A percentile compares a stretch with the other conserved stretches of the same genome.
Conservation (phyloP, 2,888 invertebrate genomes). For the Dryadula phaetusa region DNA sequence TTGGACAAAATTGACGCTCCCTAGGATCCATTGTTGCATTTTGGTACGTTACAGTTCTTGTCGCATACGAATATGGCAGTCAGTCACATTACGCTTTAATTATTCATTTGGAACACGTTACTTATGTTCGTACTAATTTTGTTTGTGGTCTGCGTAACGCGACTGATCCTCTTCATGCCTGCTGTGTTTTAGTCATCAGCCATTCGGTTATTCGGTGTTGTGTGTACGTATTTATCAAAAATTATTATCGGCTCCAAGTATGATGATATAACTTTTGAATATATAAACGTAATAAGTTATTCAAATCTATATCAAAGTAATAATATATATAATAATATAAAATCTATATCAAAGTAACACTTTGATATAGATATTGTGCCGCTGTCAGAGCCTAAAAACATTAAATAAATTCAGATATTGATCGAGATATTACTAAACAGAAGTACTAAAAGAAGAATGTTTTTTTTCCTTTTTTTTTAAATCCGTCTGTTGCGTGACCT, state of each 20-base stretch:
- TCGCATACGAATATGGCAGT: too few species aligned
- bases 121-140: conserved; percentile 7
- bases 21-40: conserved; percentile 44
- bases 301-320: too few species aligned
- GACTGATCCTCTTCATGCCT: background rate
- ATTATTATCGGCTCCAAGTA: background rate
- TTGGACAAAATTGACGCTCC: conserved; percentile 56
- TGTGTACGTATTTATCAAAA: conserved; percentile 1
- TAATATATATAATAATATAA: too few species aligned
- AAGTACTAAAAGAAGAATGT: too few species aligned
- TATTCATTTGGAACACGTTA: conserved; percentile 30
- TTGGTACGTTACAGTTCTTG: conserved; percentile 42
- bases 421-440: too few species aligned
- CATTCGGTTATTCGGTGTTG: conserved; percentile 1
- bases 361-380: too few species aligned
- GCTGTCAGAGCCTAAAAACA: too few species aligned
- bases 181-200: background rate
- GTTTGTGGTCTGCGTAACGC: background rate
- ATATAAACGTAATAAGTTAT: background rate
- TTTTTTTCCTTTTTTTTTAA: too few species aligned
- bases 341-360: too few species aligned
- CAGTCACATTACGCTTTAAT: conserved; percentile 44
- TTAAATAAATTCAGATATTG: too few species aligned
- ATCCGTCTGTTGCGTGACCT: too few species aligned
- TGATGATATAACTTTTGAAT: background rate